phyloP scores from a whole-genome alignment of 2,888 invertebrate species.

The Napeogenes sylphis region DNA sequence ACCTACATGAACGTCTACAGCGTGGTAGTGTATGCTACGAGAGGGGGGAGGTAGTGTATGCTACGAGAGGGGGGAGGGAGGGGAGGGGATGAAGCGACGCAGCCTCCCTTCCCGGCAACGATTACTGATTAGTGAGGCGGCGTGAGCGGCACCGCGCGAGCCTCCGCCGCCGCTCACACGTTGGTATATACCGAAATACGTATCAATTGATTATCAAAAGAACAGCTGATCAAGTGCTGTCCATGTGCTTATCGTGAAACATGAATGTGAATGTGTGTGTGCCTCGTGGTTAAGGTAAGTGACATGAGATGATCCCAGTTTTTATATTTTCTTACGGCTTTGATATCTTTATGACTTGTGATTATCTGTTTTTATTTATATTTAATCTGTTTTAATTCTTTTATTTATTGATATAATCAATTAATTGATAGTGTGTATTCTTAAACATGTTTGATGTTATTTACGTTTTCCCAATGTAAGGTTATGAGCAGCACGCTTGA shows the following conservation, averaged over 20 bases:
- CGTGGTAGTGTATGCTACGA: constrained; percentile 48
- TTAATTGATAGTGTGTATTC: not conserved
- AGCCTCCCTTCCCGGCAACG: constrained; percentile 77
- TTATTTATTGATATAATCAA: no score
- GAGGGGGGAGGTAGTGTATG: constrained; percentile 45
- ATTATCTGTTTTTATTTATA: not conserved
- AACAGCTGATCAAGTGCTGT: constrained; percentile 63
- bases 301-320: constrained; percentile 27
- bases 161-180: constrained; percentile 49
- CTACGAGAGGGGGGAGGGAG: constrained; percentile 54
- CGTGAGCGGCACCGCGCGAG: constrained; percentile 65
- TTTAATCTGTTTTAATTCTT: not conserved
- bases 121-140: constrained; percentile 79
- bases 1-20: constrained; percentile 34
- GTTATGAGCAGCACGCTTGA: constrained; percentile 13
- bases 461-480: constrained; percentile 11
- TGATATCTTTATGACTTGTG: no score
- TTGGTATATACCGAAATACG: constrained; percentile 22
- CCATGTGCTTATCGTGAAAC: constrained; percentile 67
- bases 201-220: constrained; percentile 37
- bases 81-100: constrained; percentile 56
- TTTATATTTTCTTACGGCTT: not conserved
- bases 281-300: constrained; percentile 51
- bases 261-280: constrained; percentile 53
- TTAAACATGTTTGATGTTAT: constrained; percentile 18